phyloP scores from a whole-genome alignment of 2,888 invertebrate genomes.

The Strigamia crassipes region DNA sequence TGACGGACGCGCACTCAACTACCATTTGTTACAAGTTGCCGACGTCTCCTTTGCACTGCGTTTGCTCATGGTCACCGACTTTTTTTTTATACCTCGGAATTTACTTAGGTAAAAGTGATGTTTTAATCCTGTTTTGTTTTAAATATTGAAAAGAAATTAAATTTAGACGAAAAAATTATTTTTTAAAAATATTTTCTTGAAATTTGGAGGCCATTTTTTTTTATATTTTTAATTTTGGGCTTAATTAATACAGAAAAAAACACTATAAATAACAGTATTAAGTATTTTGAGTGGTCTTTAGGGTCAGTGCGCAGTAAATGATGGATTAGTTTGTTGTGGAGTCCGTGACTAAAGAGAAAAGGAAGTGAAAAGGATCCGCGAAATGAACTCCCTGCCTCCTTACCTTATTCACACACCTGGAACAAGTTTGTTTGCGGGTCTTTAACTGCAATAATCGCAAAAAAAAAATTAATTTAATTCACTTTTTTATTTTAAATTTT shows the following conservation, averaged over 20 bases:
- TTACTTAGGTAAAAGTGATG: not conserved
- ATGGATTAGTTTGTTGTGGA: slow-evolving; percentile 36
- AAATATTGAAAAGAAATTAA: too few species aligned
- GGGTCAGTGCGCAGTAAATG: not conserved
- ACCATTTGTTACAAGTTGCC: slow-evolving; percentile 38
- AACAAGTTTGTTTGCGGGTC: not conserved
- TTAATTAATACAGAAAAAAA: too few species aligned
- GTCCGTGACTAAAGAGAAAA: slow-evolving; percentile 42
- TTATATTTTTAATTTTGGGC: too few species aligned
- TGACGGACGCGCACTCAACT: slow-evolving; percentile 38
- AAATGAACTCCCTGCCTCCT: not conserved
- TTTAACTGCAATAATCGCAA: not conserved
- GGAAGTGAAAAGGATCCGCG: slow-evolving; percentile 29
- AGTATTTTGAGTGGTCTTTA: not conserved
- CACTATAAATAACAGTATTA: not conserved
- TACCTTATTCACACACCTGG: slow-evolving; percentile 10
- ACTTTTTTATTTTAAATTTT: not conserved
- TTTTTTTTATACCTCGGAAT: not conserved
- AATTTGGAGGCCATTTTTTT: too few species aligned
- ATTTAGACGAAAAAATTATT: too few species aligned
- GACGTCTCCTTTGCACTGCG: slow-evolving; percentile 23
- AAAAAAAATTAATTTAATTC: not conserved
- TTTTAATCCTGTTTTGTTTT: not conserved
- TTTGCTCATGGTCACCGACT: slow-evolving; percentile 19
- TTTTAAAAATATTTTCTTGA: too few species aligned